A percentile compares a stretch with the other conserved stretches of the same genome.
phyloP scores from a whole-genome alignment of 2,888 invertebrate species.

The Nebria brevicollis region DNA sequence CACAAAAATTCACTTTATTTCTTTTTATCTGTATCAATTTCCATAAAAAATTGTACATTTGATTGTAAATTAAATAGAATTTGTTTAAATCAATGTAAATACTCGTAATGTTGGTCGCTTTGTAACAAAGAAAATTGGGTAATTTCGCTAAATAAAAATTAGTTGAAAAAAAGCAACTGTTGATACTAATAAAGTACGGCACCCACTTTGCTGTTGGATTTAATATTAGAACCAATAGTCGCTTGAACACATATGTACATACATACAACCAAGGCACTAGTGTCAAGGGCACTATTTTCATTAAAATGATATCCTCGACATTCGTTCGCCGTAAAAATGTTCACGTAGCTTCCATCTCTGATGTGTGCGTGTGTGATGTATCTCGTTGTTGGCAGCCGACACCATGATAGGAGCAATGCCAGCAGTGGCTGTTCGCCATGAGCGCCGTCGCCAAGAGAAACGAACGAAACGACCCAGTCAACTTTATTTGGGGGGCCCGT shows the following conservation, averaged over 20 bases:
- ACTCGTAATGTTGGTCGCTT: too few species aligned
- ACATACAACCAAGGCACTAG: background rate
- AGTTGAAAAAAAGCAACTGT: too few species aligned
- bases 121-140: too few species aligned
- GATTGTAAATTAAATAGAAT: too few species aligned
- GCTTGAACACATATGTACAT: background rate
- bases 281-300: background rate
- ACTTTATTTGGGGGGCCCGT: conserved; percentile 73
- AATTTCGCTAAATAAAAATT: too few species aligned
- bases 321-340: background rate
- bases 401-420: conserved; percentile 87
- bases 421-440: conserved; percentile 85
- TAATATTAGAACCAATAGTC: background rate
- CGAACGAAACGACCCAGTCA: conserved; percentile 71
- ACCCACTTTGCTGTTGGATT: background rate
- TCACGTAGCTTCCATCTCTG: background rate
- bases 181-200: background rate
- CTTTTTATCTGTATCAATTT: too few species aligned
- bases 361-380: conserved; percentile 6
- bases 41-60: too few species aligned
- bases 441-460: conserved; percentile 79
- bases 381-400: conserved; percentile 51
- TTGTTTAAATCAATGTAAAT: too few species aligned
- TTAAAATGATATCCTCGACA: background rate
- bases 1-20: too few species aligned